Percentiles rank a stretch among this genome's conserved stretches.
phyloP scores from a whole-genome alignment of 2,888 invertebrate genomes.

The Leptinotarsa rubiginosa region DNA sequence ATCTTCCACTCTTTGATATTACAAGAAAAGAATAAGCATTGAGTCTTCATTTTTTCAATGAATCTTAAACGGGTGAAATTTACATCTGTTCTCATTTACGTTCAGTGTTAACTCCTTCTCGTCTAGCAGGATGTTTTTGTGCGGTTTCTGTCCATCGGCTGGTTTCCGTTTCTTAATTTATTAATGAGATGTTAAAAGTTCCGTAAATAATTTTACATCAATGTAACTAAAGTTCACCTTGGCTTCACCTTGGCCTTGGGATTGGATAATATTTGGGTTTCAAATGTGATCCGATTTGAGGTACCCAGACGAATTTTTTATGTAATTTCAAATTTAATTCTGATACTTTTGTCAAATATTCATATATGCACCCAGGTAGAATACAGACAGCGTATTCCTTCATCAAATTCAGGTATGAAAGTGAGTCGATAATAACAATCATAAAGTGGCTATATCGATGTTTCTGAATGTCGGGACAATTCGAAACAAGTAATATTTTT shows the following conservation, averaged over 20 bases:
- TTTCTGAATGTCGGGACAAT: too few relatives aligned
- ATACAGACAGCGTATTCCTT: neutral
- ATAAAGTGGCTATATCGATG: neutral
- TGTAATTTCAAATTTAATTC: slow-evolving; percentile 30
- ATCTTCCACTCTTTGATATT: too few relatives aligned
- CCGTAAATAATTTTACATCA: slow-evolving; percentile 13
- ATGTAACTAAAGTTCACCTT: slow-evolving; percentile 45
- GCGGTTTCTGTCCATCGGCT: neutral
- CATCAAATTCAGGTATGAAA: neutral
- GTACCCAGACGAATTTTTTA: slow-evolving; percentile 49
- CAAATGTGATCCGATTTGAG: slow-evolving; percentile 44
- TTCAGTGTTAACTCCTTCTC: neutral
- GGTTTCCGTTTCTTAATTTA: slow-evolving; percentile 12
- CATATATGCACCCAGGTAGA: neutral
- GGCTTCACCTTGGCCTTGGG: slow-evolving; percentile 51
- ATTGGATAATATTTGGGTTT: slow-evolving; percentile 46
- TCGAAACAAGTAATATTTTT: too few relatives aligned
- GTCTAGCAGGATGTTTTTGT: neutral
- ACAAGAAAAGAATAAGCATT: too few relatives aligned
- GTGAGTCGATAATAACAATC: neutral
- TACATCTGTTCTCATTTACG: neutral
- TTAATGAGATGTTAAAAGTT: slow-evolving; percentile 15
- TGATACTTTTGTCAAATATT: slow-evolving; percentile 20
- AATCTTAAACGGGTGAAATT: neutral
- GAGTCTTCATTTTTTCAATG: too few relatives aligned